Evolutionary conservation across 2,888 invertebrate species (phyloP).

Genomic region (Sepiola atlantica): DNA sequence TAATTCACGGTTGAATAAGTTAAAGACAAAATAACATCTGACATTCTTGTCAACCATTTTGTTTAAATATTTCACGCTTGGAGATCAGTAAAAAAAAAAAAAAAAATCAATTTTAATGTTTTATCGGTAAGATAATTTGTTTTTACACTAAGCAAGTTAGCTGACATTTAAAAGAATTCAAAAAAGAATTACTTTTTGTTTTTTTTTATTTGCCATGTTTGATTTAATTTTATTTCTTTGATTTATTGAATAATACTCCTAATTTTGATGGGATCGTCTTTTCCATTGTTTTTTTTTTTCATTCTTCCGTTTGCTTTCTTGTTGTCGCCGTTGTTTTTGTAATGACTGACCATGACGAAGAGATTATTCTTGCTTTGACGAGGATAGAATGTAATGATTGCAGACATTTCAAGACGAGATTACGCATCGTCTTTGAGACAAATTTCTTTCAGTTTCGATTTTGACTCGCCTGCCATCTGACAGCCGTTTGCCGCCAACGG

Average conservation of each 20-base stretch:
- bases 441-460: neutral
- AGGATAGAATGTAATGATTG: neutral
- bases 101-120: neutral
- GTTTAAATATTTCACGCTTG: neutral
- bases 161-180: neutral
- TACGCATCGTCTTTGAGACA: neutral
- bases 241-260: neutral
- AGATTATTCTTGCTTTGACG: neutral
- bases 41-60: neutral
- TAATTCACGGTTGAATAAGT: neutral
- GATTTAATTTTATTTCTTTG: neutral
- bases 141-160: neutral
- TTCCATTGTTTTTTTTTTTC: neutral
- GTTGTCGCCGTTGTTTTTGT: neutral
- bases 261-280: neutral
- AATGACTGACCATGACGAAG: neutral
- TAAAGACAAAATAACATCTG: neutral
- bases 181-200: neutral
- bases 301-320: neutral
- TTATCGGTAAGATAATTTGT: conserved; percentile 21
- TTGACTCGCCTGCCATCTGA: neutral
- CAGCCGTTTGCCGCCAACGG: neutral
- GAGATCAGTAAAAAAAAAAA: neutral
- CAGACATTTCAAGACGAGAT: neutral
- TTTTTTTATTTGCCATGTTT: neutral